Evolutionary conservation across 2,888 invertebrate species (phyloP).

Genomic region (Heliconius ethilla): DNA sequence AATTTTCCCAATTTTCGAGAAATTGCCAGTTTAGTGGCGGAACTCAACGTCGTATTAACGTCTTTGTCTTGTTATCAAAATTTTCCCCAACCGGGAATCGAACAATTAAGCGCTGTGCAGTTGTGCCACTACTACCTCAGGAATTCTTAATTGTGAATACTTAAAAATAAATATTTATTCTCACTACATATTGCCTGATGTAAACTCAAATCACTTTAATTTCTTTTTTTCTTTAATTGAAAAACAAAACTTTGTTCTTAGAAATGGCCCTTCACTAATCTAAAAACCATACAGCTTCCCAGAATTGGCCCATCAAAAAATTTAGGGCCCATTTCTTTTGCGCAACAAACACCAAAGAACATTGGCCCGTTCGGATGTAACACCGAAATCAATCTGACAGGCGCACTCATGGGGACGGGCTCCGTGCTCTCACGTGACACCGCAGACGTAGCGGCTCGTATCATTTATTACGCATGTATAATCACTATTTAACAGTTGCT

Average conservation of each 20-base stretch:
- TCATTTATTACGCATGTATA: conserved; percentile 73
- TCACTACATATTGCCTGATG: not conserved
- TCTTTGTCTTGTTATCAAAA: too few relatives aligned
- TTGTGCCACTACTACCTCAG: too few relatives aligned
- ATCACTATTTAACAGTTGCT: conserved; percentile 6
- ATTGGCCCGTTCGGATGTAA: conserved; percentile 56
- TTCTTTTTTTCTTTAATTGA: not conserved
- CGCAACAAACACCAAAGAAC: conserved; percentile 52
- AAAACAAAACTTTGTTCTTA: not conserved
- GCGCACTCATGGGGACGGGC: conserved; percentile 66
- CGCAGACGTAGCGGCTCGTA: conserved; percentile 71
- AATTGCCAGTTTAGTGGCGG: too few relatives aligned
- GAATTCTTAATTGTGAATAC: too few relatives aligned
- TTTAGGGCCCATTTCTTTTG: conserved; percentile 15
- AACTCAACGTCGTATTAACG: too few relatives aligned
- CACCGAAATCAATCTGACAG: conserved; percentile 70
- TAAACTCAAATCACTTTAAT: not conserved
- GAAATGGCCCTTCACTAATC: not conserved
- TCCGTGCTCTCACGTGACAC: conserved; percentile 69
- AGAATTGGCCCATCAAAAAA: not conserved
- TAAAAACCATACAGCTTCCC: not conserved
- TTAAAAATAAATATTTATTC: too few relatives aligned
- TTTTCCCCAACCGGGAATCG: too few relatives aligned
- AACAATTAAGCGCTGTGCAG: too few relatives aligned
- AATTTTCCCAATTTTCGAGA: too few relatives aligned